phyloP scores from a whole-genome alignment of 1,140 invertebrate species.

The Pemphigus obesinymphae region DNA sequence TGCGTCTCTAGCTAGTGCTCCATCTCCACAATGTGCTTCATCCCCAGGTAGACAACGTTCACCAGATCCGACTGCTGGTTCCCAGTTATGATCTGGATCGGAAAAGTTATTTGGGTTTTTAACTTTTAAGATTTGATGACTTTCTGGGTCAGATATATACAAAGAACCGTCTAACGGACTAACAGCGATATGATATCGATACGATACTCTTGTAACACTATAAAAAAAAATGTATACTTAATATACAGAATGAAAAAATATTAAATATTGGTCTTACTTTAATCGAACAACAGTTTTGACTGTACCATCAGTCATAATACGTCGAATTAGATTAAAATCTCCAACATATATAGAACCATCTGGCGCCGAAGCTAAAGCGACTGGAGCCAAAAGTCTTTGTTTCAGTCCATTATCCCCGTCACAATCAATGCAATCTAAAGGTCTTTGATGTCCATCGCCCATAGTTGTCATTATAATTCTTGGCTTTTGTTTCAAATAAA shows the following conservation, averaged over 20 bases:
- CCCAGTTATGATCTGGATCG: slow-evolving; percentile 87
- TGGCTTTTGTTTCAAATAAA: slow-evolving; percentile 91
- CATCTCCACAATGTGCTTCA: slow-evolving; percentile 93
- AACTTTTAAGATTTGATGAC: slow-evolving; percentile 86
- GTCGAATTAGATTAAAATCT: slow-evolving; percentile 90
- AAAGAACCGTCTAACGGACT: slow-evolving; percentile 89
- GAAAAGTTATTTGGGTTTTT: slow-evolving; percentile 76
- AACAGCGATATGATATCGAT: slow-evolving; percentile 91
- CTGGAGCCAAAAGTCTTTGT: slow-evolving; percentile 81
- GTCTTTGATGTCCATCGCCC: slow-evolving; percentile 85
- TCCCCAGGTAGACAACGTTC: slow-evolving; percentile 90
- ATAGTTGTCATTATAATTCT: slow-evolving; percentile 85
- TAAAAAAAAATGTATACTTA: slow-evolving; percentile 46
- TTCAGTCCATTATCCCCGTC: slow-evolving; percentile 68
- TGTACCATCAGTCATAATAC: slow-evolving; percentile 80
- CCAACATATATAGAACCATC: slow-evolving; percentile 94
- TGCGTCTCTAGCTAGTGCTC: slow-evolving; percentile 82
- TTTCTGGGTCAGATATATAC: slow-evolving; percentile 92
- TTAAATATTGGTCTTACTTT: slow-evolving; percentile 63
- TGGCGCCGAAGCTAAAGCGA: slow-evolving; percentile 80
- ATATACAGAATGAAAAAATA: not conserved
- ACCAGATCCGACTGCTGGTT: slow-evolving; percentile 88
- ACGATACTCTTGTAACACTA: slow-evolving; percentile 85
- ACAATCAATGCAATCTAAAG: slow-evolving; percentile 75
- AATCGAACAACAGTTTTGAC: slow-evolving; percentile 82